These are phyloP conservation scores for Melanotaenia boesemani DNA, from an alignment of 2,797 vertebrate genomes.

Conservation along the genomic window DNA sequence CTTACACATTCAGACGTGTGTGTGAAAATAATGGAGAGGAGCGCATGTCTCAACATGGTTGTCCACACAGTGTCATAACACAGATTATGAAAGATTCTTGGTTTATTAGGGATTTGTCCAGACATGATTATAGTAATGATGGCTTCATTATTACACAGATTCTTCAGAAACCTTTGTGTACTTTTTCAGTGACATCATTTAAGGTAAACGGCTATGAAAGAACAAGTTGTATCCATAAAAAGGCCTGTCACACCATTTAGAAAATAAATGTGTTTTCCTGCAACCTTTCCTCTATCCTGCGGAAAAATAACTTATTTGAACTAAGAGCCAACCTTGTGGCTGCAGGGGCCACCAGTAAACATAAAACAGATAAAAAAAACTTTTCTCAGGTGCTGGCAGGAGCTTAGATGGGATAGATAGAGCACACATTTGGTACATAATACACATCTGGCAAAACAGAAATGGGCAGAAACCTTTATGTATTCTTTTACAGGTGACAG, in stretches of 20 bases:
- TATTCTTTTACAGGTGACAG: constrained; percentile 78
- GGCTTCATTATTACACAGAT: constrained; percentile 24
- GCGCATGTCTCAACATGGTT: not conserved
- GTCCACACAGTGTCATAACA: constrained; percentile 7
- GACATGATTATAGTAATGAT: constrained; percentile 34
- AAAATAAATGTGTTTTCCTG: constrained; percentile 78
- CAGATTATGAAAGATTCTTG: constrained; percentile 16
- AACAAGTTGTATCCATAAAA: constrained; percentile 67
- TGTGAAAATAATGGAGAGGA: not conserved
- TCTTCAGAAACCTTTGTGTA: constrained; percentile 48
- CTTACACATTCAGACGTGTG: not conserved
- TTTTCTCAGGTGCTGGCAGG: constrained; percentile 55
- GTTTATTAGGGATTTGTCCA: constrained; percentile 34
- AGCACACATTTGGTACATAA: constrained; percentile 76
- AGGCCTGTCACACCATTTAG: constrained; percentile 69
- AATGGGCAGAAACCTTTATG: constrained; percentile 68
- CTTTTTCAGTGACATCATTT: constrained; percentile 55
- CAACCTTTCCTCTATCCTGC: constrained; percentile 58
- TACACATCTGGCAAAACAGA: constrained; percentile 73
- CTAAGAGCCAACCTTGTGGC: constrained; percentile 64
- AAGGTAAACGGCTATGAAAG: constrained; percentile 52
- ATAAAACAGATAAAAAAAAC: constrained; percentile 75
- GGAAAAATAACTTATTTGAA: constrained; percentile 78
- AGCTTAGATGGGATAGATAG: constrained; percentile 66
- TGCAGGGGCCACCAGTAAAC: constrained; percentile 73